Base-by-base conservation (phyloP, 2,888 invertebrate species). In the Eucera pruinosa region DNA sequence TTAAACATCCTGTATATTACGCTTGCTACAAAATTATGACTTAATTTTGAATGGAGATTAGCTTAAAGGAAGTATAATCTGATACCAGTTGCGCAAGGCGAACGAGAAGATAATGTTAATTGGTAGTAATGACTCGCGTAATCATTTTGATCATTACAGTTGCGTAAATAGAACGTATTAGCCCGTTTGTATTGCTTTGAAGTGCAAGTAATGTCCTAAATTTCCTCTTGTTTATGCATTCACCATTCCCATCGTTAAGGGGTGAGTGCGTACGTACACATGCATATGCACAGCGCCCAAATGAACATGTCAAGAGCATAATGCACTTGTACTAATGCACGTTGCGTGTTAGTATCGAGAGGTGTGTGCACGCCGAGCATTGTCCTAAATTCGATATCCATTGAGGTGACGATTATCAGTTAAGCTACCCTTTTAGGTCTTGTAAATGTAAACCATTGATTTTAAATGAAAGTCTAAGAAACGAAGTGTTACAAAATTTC, bases 261-360 rank as follows among this genome's bases (percentile, higher is more conserved):
- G 50, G 33, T 47, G 65, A 54, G 67, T 71, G 66, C 76, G 55
- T 57, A 41, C 58, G 64, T 72, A 67, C 71, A 54, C 74, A 69
- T 67, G 74, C 74, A 70, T 68, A 68, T 60, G 67, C 77, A 62
- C 62, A 20, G 30, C 47, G 47, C 60, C 77, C 60, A 77, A 83
- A 83, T 83, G 84, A 83, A 83, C 84, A 83, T 83, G 82, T 83
- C 82, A 83, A 81, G 82, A 71, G 81, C 78, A 58, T 83, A 70
- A 75, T 70, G 84, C 74, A 78, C 81, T 83, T 70, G 81, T 78
- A 73, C 66, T 83, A 82, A 80, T 81, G 81, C 66, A 65, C 64
- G 65, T 72, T 80, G 69, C 79, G 61, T 80, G 64, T 80, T 70
- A 23, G 66, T 71, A 67, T 67, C 64, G 78, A 54, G 71, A 15